Conservation (phyloP, 2,888 invertebrate genomes). For the Drosophila parthenogenetica region DNA sequence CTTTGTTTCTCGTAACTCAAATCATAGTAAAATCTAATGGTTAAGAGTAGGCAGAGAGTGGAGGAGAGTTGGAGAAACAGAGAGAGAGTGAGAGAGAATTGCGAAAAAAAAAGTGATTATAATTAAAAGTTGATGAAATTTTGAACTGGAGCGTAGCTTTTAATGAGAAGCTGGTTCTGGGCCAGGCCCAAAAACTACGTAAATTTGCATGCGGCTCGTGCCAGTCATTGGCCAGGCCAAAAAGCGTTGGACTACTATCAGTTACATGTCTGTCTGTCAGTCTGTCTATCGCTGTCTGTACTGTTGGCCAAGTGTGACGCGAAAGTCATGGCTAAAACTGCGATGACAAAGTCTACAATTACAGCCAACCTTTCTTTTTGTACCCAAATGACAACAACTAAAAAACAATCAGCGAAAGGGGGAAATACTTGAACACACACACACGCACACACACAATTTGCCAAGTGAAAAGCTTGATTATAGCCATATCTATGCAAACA, state of each 20-base stretch:
- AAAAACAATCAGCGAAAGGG: slow-evolving; percentile 29
- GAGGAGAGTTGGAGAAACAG: no score
- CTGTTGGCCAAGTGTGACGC: slow-evolving; percentile 75
- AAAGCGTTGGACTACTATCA: slow-evolving; percentile 23
- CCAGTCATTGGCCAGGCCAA: slow-evolving; percentile 56
- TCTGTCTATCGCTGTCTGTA: neutral
- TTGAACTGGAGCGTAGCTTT: slow-evolving; percentile 65
- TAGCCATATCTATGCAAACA: slow-evolving; percentile 47
- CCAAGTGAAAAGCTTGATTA: slow-evolving; percentile 58
- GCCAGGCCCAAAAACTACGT: slow-evolving; percentile 20
- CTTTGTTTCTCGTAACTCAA: neutral
- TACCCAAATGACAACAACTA: neutral
- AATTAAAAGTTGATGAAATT: slow-evolving; percentile 49
- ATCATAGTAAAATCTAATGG: neutral
- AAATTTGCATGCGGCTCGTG: slow-evolving; percentile 40
- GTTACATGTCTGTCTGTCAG: slow-evolving; percentile 6
- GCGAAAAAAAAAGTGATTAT: slow-evolving; percentile 9
- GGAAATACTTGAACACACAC: slow-evolving; percentile 21
- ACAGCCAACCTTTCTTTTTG: slow-evolving; percentile 46
- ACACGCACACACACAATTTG: slow-evolving; percentile 15
- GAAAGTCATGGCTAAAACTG: slow-evolving; percentile 71
- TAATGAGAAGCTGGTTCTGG: slow-evolving; percentile 50
- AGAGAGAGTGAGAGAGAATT: slow-evolving; percentile 2
- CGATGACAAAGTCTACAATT: slow-evolving; percentile 47
- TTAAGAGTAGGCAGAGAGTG: neutral